These are phyloP conservation scores for Enteromius mattozi DNA, from an alignment of 2,797 vertebrate genomes.

Conservation along the genomic window DNA sequence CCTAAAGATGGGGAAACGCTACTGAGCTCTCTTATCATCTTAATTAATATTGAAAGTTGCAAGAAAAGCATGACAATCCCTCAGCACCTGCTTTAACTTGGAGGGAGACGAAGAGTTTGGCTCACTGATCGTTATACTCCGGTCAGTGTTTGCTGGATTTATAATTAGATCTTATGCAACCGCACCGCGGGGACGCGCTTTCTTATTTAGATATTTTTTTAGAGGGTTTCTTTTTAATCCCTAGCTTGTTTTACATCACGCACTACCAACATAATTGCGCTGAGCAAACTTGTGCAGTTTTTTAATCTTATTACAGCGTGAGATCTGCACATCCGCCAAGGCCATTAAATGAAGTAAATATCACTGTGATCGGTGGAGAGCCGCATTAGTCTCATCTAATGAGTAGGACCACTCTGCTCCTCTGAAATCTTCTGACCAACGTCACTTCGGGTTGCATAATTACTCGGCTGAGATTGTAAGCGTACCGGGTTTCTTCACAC, in stretches of 20 bases:
- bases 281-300: neutral
- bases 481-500: constrained; percentile 77
- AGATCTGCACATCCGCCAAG: constrained; percentile 17
- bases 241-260: neutral
- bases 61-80: constrained; percentile 33
- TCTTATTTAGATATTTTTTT: neutral
- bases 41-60: constrained; percentile 76
- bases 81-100: constrained; percentile 2
- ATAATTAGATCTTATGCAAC: constrained; percentile 27
- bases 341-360: constrained; percentile 15
- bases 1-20: constrained; percentile 62
- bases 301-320: neutral
- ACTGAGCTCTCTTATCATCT: constrained; percentile 74
- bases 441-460: constrained; percentile 67
- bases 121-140: constrained; percentile 2
- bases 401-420: constrained; percentile 67
- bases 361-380: constrained; percentile 2
- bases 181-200: neutral
- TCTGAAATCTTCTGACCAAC: constrained; percentile 69
- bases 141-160: constrained; percentile 10
- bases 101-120: neutral
- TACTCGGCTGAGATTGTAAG: constrained; percentile 73
- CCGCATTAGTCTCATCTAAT: constrained; percentile 61
- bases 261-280: neutral
- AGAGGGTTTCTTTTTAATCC: neutral